Conservation (phyloP, 2,113 vertebrate species). For the Labeo rohita region DNA sequence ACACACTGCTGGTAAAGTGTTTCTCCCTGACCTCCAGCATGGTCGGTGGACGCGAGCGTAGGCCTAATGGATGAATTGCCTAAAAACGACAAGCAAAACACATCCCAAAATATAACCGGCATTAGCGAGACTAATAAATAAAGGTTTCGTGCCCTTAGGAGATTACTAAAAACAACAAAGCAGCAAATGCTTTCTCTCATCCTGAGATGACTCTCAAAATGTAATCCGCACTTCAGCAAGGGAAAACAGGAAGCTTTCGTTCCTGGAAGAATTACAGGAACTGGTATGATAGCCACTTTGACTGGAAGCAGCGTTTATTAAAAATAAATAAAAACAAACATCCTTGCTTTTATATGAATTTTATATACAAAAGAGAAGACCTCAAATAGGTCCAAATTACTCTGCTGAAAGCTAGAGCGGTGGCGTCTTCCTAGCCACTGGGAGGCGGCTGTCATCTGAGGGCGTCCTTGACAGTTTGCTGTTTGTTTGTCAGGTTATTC, state of each 20-base stretch:
- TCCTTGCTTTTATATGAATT: neutral
- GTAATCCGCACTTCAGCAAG: neutral
- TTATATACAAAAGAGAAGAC: neutral
- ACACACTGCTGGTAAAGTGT: constrained; percentile 37
- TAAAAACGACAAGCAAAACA: constrained; percentile 27
- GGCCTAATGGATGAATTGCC: constrained; percentile 17
- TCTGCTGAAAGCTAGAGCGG: neutral
- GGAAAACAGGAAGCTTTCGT: neutral
- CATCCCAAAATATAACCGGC: constrained; percentile 12
- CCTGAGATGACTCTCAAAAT: neutral
- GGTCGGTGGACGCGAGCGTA: neutral
- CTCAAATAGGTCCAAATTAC: neutral
- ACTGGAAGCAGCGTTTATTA: neutral
- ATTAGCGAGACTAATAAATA: constrained; percentile 40
- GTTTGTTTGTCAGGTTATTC: neutral
- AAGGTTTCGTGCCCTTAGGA: neutral
- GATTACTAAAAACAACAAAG: constrained; percentile 12
- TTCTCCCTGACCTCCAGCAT: constrained; percentile 24
- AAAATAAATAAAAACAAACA: neutral
- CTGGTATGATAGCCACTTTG: neutral
- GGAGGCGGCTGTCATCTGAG: neutral
- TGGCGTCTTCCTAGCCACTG: neutral
- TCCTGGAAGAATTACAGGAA: neutral
- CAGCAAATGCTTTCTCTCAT: neutral
- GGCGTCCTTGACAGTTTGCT: neutral